These are phyloP conservation scores for Drosophila rufa DNA, from an alignment of 1,140 invertebrate genomes.

Conservation along the genomic window DNA sequence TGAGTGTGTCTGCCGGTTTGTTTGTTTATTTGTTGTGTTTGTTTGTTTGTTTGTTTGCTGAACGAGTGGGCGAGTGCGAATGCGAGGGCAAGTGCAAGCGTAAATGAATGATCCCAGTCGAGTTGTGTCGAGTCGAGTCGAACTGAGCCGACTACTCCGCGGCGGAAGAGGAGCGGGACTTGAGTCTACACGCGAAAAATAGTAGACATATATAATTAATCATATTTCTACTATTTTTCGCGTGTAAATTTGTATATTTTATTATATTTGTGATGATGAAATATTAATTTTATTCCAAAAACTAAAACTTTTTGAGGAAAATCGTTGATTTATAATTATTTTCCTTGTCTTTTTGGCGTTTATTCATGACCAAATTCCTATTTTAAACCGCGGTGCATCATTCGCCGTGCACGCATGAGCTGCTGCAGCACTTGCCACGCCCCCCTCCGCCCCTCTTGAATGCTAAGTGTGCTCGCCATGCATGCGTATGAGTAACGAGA, in stretches of 20 bases:
- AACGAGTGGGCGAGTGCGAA: slow-evolving; percentile 62
- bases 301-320: no score
- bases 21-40: slow-evolving; percentile 39
- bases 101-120: slow-evolving; percentile 76
- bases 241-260: no score
- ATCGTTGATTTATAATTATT: no score
- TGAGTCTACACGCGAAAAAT: slow-evolving; percentile 6
- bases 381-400: slow-evolving; percentile 3
- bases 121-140: slow-evolving; percentile 38
- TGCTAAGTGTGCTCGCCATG: slow-evolving; percentile 75
- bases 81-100: slow-evolving; percentile 46
- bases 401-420: slow-evolving; percentile 59
- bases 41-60: slow-evolving; percentile 42
- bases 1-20: slow-evolving; percentile 32
- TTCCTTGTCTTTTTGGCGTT: no score
- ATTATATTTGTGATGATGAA: no score
- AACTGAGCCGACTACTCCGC: slow-evolving; percentile 25
- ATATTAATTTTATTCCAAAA: not conserved
- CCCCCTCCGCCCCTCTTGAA: slow-evolving; percentile 34
- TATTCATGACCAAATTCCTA: no score
- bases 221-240: no score
- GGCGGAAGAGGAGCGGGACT: slow-evolving; percentile 12
- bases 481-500: slow-evolving; percentile 78
- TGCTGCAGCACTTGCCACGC: slow-evolving; percentile 65
- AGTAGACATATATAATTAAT: no score